These are phyloP conservation scores for Leptestheria dahalacensis DNA, from an alignment of 1,140 invertebrate species.

Conservation along the genomic window DNA sequence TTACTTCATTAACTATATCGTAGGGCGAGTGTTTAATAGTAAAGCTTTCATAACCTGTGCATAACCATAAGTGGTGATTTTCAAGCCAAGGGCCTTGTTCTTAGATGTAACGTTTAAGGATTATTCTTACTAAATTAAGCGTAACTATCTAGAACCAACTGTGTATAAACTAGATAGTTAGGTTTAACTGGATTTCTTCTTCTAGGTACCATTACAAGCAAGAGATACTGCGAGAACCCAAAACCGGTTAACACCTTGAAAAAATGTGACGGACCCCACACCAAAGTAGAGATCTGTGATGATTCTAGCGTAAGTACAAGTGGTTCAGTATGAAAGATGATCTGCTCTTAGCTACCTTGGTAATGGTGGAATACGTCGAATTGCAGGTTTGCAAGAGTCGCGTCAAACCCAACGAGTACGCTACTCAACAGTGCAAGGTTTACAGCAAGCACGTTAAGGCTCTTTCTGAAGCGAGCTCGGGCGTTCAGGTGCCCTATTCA, in stretches of 20 bases:
- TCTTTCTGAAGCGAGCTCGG: conserved; percentile 41
- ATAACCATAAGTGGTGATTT: no score
- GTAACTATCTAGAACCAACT: no score
- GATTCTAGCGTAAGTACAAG: conserved; percentile 43
- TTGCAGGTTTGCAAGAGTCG: conserved; percentile 24
- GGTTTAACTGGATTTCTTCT: background rate
- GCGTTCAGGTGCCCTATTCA: conserved; percentile 52
- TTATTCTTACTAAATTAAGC: no score
- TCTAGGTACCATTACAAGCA: conserved; percentile 10
- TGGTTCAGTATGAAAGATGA: no score
- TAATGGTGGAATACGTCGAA: conserved; percentile 5
- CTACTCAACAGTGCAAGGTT: conserved; percentile 40
- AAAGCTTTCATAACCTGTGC: no score
- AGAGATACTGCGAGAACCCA: conserved; percentile 38
- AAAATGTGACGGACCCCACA: conserved; percentile 42
- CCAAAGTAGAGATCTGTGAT: conserved; percentile 45
- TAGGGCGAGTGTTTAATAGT: no score
- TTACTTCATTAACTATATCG: no score
- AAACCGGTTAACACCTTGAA: conserved; percentile 34
- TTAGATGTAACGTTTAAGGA: no score
- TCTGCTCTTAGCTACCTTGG: no score
- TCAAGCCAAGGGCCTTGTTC: no score
- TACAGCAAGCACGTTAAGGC: conserved; percentile 40
- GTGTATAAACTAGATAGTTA: no score
- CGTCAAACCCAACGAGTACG: conserved; percentile 36